Evolutionary conservation across 2,888 invertebrate species (phyloP).

Genomic region (Branchipolynoe longqiensis): DNA sequence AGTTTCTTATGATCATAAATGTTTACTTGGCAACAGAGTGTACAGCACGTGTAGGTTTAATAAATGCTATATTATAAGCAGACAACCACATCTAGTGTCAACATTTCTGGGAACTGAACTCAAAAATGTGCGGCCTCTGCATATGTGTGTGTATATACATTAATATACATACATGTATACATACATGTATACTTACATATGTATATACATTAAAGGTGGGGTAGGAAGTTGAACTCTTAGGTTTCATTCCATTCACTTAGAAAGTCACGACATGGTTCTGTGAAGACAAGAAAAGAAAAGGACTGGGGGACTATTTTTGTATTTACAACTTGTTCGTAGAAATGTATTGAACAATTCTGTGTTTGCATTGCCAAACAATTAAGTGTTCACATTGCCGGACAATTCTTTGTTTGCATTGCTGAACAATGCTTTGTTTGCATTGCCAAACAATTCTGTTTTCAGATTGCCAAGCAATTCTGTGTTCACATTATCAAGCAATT

Average conservation of each 20-base stretch:
- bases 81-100: constrained; percentile 4
- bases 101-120: not conserved
- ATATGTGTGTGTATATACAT: too few species aligned
- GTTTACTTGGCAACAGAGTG: constrained; percentile 1
- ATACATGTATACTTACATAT: too few species aligned
- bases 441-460: too few species aligned
- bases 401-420: not conserved
- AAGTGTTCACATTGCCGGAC: not conserved
- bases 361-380: not conserved
- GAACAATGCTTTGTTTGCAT: too few species aligned
- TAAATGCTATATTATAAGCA: not conserved
- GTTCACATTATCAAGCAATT: too few species aligned
- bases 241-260: not conserved
- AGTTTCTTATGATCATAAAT: not conserved
- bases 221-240: too few species aligned
- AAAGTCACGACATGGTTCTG: too few species aligned
- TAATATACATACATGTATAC: too few species aligned
- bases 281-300: too few species aligned
- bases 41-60: not conserved
- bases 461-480: too few species aligned
- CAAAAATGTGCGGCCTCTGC: not conserved
- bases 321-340: constrained; percentile 6
- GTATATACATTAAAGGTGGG: too few species aligned
- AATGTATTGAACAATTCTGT: not conserved
- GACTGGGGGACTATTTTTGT: not conserved